Evolutionary conservation across 1,140 invertebrate species (phyloP).

Genomic region (Drosophila dunni): DNA sequence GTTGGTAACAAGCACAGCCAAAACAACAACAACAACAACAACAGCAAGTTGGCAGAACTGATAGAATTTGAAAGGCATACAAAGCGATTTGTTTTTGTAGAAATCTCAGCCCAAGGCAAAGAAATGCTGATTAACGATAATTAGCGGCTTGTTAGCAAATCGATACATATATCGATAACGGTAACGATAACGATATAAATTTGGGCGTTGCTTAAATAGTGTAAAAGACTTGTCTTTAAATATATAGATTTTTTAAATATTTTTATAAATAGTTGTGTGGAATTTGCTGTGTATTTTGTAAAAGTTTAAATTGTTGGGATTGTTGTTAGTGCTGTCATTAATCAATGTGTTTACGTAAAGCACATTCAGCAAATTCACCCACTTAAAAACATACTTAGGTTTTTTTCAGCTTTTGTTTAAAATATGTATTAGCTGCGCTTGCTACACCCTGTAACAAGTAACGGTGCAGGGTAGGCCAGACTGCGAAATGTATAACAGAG

Average conservation of each 20-base stretch:
- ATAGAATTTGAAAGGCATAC: constrained; percentile 42
- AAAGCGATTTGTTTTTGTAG: constrained; percentile 10
- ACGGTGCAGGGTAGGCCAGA: background rate
- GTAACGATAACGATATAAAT: background rate
- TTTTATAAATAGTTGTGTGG: no score
- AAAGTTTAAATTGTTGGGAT: no score
- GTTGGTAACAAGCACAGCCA: constrained; percentile 29
- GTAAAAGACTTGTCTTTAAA: no score
- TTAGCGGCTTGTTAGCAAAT: background rate
- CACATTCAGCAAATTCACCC: constrained; percentile 30
- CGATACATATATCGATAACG: constrained; percentile 3
- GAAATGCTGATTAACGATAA: constrained; percentile 14
- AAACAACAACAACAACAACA: constrained; percentile 15
- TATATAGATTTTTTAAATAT: no score
- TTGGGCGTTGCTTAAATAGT: no score
- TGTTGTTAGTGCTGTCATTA: background rate
- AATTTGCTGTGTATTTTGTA: no score
- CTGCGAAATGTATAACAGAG: background rate
- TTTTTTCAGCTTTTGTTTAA: constrained; percentile 18
- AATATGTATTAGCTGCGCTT: constrained; percentile 6
- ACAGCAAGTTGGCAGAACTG: constrained; percentile 2
- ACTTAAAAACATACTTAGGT: constrained; percentile 8
- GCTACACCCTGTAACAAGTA: background rate
- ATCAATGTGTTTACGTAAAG: constrained; percentile 32
- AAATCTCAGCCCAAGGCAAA: constrained; percentile 10